Evolutionary conservation across 2,797 vertebrate species (phyloP).

Genomic region (Acipenser transmontanus): DNA sequence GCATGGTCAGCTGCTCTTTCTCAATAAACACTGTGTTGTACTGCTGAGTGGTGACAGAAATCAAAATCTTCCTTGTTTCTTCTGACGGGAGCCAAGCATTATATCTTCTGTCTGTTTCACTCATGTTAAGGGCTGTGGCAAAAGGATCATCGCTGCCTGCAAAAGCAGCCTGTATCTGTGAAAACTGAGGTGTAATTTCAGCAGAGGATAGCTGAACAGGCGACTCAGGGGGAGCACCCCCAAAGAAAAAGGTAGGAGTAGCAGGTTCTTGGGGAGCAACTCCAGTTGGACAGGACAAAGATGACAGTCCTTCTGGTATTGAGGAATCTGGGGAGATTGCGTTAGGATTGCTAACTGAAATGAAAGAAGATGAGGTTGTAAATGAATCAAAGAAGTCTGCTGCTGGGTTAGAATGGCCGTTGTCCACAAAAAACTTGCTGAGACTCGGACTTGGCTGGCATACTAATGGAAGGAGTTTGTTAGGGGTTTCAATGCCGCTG

Average conservation of each 20-base stretch:
- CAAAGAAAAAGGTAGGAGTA: constrained; percentile 44
- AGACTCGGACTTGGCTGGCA: constrained; percentile 95
- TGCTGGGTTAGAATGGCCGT: constrained; percentile 65
- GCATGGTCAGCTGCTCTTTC: constrained; percentile 84
- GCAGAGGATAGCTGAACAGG: constrained; percentile 29
- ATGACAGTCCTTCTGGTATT: constrained; percentile 56
- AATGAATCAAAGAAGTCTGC: constrained; percentile 97
- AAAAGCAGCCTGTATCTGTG: constrained; percentile 86
- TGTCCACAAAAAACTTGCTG: constrained; percentile 90
- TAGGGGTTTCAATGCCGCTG: constrained; percentile 60
- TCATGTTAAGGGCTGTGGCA: constrained; percentile 86
- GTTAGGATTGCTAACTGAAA: constrained; percentile 90
- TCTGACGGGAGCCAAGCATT: constrained; percentile 90
- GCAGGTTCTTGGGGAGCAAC: constrained; percentile 28
- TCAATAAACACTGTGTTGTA: constrained; percentile 70
- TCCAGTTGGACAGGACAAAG: constrained; percentile 42
- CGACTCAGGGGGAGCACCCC: constrained; percentile 39
- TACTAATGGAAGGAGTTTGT: constrained; percentile 63
- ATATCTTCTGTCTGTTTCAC: constrained; percentile 83
- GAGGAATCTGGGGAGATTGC: constrained; percentile 53
- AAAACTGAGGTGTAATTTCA: constrained; percentile 59
- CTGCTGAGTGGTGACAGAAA: constrained; percentile 78
- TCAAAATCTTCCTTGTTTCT: constrained; percentile 72
- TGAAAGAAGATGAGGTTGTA: constrained; percentile 78
- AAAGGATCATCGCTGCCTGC: constrained; percentile 84